Evolutionary conservation across 2,888 invertebrate species (phyloP).

Genomic region (Brenthis daphne): DNA sequence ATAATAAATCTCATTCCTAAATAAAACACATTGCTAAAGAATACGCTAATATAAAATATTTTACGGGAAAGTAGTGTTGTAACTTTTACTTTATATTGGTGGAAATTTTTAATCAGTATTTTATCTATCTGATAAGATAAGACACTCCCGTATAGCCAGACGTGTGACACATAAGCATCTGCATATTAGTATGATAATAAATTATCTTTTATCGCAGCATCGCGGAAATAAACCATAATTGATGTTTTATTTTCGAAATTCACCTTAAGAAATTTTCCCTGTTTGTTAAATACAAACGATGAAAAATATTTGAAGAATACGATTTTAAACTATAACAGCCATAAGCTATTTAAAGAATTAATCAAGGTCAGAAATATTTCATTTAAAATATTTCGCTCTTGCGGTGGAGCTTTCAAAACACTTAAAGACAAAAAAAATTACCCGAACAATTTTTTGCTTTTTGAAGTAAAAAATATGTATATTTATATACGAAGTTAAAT

Average conservation of each 20-base stretch:
- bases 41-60: neutral
- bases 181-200: slow-evolving; percentile 49
- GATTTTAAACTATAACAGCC: too few relatives aligned
- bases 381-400: too few relatives aligned
- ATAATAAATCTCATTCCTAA: too few relatives aligned
- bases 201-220: slow-evolving; percentile 53
- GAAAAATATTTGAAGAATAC: neutral
- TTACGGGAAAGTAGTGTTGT: slow-evolving; percentile 44
- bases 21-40: neutral
- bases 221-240: slow-evolving; percentile 52
- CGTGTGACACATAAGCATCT: slow-evolving; percentile 65
- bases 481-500: too few relatives aligned
- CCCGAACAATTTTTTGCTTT: too few relatives aligned
- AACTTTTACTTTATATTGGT: slow-evolving; percentile 49
- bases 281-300: neutral
- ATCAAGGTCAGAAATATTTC: too few relatives aligned
- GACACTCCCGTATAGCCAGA: slow-evolving; percentile 55
- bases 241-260: slow-evolving; percentile 32
- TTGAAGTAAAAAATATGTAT: too few relatives aligned
- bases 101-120: slow-evolving; percentile 69
- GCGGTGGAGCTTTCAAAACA: too few relatives aligned
- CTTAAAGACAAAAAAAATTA: too few relatives aligned
- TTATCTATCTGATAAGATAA: slow-evolving; percentile 76
- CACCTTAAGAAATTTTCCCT: slow-evolving; percentile 6
- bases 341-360: too few relatives aligned